Percentiles rank a stretch among this genome's conserved stretches.
Evolutionary conservation across 2,888 invertebrate species (phyloP).

Genomic region (Andrena haemorrhoa): DNA sequence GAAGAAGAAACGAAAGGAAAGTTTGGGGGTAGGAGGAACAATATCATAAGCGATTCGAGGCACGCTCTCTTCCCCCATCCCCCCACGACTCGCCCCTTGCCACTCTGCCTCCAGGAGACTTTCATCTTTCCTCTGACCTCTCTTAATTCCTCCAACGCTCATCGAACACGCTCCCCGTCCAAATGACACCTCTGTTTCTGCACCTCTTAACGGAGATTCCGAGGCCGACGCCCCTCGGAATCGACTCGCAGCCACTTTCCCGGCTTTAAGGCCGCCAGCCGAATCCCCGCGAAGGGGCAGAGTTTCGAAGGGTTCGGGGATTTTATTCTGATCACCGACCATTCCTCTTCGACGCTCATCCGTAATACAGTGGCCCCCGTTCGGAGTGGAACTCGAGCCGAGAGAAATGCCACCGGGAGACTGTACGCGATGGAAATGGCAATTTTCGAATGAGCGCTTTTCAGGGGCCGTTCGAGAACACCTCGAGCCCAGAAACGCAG

Average conservation of each 20-base stretch:
- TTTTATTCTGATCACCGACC: constrained; percentile 63
- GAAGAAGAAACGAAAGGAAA: constrained; percentile 39
- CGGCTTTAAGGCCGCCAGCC: constrained; percentile 7
- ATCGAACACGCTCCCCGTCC: constrained; percentile 16
- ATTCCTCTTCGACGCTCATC: constrained; percentile 39
- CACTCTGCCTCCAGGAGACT: constrained; percentile 47
- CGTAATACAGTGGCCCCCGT: constrained; percentile 56
- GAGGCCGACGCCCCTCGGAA: not conserved
- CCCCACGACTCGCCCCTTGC: constrained; percentile 60
- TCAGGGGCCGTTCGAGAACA: not conserved
- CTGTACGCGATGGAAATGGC: constrained; percentile 42
- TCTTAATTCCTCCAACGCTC: constrained; percentile 65
- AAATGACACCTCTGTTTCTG: constrained; percentile 44
- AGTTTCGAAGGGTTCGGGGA: constrained; percentile 33
- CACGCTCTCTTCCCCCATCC: constrained; percentile 70
- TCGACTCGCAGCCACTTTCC: constrained; percentile 16
- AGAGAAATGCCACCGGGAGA: constrained; percentile 31
- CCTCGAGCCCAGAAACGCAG: not conserved
- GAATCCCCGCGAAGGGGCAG: constrained; percentile 22
- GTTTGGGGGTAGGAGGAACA: constrained; percentile 62
- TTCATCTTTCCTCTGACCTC: constrained; percentile 58
- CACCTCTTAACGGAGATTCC: constrained; percentile 22
- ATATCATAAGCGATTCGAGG: constrained; percentile 79
- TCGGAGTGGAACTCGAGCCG: constrained; percentile 42
- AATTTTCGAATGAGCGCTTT: constrained; percentile 41